Evolutionary conservation across 2,113 vertebrate species (phyloP).

Genomic region (Rhabdornis inornatus): DNA sequence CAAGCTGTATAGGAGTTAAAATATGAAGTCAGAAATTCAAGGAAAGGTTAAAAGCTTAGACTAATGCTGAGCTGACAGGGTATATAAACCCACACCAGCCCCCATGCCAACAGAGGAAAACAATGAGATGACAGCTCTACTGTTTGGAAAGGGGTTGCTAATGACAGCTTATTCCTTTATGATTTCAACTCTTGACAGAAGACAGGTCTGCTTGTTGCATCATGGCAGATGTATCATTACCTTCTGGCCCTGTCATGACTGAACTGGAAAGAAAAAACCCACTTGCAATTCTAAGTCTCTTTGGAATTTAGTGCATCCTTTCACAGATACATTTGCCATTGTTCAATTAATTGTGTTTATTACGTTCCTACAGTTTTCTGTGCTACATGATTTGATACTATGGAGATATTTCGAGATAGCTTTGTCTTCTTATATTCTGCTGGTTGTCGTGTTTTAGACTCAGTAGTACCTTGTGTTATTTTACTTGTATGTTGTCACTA

Average conservation of each 20-base stretch:
- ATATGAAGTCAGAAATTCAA: conserved; percentile 49
- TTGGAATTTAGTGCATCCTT: conserved; percentile 58
- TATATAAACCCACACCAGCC: conserved; percentile 72
- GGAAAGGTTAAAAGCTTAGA: conserved; percentile 72
- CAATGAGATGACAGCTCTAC: conserved; percentile 88
- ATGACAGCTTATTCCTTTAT: conserved; percentile 96
- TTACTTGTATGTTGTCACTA: conserved; percentile 33
- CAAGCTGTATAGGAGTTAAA: background rate
- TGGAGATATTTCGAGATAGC: conserved; percentile 14
- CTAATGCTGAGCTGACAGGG: conserved; percentile 72
- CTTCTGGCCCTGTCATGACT: conserved; percentile 92
- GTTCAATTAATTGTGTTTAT: conserved; percentile 8
- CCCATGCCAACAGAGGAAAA: conserved; percentile 74
- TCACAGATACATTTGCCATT: conserved; percentile 12
- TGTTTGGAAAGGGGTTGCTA: conserved; percentile 89
- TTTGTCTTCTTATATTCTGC: background rate
- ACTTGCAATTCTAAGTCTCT: conserved; percentile 65
- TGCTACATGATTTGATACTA: background rate
- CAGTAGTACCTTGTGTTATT: conserved; percentile 19
- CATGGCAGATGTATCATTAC: conserved; percentile 94
- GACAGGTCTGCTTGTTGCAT: conserved; percentile 93
- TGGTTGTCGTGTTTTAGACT: background rate
- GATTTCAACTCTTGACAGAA: conserved; percentile 94
- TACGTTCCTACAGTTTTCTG: background rate
- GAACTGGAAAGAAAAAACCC: conserved; percentile 67